These are phyloP conservation scores for Heliconius sara DNA, from an alignment of 2,888 invertebrate species.

Conservation along the genomic window DNA sequence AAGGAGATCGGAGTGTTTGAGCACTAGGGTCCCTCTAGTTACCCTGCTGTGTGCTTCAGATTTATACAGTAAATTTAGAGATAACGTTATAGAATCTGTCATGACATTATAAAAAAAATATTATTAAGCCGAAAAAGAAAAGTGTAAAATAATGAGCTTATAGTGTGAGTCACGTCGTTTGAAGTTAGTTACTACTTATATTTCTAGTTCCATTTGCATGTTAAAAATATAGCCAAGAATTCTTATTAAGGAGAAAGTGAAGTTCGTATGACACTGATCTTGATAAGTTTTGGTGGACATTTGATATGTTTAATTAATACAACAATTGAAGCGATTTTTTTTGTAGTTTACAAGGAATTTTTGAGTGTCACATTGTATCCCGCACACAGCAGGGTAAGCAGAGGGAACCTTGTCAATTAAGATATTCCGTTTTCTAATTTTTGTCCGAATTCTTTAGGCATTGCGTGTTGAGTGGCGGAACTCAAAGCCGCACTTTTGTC, in stretches of 20 bases:
- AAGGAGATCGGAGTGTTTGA: too few species aligned
- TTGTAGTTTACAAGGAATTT: background rate
- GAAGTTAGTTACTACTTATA: constrained; percentile 17
- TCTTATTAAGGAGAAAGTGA: constrained; percentile 25
- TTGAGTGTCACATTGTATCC: too few species aligned
- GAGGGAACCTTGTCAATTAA: too few species aligned
- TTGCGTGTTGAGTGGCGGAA: too few species aligned
- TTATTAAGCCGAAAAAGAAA: background rate
- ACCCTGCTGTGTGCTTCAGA: background rate
- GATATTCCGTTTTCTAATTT: too few species aligned
- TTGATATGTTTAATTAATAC: constrained; percentile 1
- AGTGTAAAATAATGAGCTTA: background rate
- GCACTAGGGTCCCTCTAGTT: too few species aligned
- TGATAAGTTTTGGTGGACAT: constrained; percentile 12
- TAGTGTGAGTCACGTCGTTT: background rate
- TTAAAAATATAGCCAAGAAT: constrained; percentile 16
- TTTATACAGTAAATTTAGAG: background rate
- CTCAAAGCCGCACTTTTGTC: too few species aligned
- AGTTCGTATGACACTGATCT: constrained; percentile 18
- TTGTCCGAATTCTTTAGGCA: too few species aligned
- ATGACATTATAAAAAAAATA: background rate
- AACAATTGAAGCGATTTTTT: constrained; percentile 8
- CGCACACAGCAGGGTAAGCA: too few species aligned
- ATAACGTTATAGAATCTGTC: background rate
- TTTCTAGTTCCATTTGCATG: constrained; percentile 17